These are phyloP conservation scores for Tricholauxania praeusta DNA, from an alignment of 2,888 invertebrate genomes.

Conservation along the genomic window DNA sequence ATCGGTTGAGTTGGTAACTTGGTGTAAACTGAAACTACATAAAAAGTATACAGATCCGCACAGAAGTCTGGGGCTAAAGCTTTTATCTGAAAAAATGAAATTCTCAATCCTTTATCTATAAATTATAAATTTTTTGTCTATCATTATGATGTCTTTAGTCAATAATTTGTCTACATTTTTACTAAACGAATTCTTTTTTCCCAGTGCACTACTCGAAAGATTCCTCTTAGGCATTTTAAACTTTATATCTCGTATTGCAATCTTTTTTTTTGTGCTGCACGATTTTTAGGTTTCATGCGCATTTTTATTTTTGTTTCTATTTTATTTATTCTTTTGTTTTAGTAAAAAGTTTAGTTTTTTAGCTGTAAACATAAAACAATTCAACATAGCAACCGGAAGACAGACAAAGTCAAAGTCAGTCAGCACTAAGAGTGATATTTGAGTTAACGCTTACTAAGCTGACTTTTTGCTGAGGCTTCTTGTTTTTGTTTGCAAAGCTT, in stretches of 20 bases:
- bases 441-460: not conserved
- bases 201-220: not conserved
- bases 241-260: slow-evolving; percentile 7
- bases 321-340: not conserved
- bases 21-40: no score
- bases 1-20: no score
- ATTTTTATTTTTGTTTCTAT: not conserved
- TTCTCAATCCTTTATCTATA: no score
- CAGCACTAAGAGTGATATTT: not conserved
- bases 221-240: not conserved
- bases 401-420: slow-evolving; percentile 1
- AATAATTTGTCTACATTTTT: not conserved
- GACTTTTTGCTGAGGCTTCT: slow-evolving; percentile 8
- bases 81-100: no score
- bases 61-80: no score
- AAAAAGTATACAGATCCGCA: no score
- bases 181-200: not conserved
- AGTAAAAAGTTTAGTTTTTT: slow-evolving; percentile 7
- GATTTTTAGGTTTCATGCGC: slow-evolving; percentile 1
- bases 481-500: not conserved
- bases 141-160: no score
- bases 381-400: not conserved
- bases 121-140: no score
- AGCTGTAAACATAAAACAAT: slow-evolving; percentile 5
- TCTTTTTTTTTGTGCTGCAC: slow-evolving; percentile 1